Evolutionary conservation across 2,797 vertebrate species (phyloP).

Genomic region (Acipenser ruthenus): DNA sequence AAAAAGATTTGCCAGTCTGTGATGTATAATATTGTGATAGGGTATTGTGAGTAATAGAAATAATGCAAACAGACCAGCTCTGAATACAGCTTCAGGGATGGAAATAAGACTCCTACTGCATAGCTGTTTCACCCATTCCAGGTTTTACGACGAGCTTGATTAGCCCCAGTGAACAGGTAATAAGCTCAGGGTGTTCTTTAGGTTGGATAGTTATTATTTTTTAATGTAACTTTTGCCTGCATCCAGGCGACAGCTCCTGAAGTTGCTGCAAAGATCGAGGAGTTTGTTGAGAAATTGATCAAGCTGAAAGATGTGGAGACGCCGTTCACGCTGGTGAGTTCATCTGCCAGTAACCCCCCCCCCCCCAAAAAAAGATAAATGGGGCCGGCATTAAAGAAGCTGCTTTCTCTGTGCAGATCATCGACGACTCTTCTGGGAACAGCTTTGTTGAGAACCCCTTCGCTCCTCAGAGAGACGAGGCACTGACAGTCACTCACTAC

Average conservation of each 20-base stretch:
- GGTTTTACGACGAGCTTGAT: too few relatives aligned
- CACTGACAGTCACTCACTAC: constrained; percentile 66
- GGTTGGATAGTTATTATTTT: too few relatives aligned
- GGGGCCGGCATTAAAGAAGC: neutral
- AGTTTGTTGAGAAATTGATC: constrained; percentile 71
- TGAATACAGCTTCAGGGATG: too few relatives aligned
- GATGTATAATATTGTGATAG: too few relatives aligned
- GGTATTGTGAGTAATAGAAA: too few relatives aligned
- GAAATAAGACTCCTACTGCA: too few relatives aligned
- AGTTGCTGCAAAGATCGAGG: constrained; percentile 70
- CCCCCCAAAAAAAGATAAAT: neutral
- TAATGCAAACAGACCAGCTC: too few relatives aligned
- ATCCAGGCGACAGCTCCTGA: constrained; percentile 45
- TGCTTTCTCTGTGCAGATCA: constrained; percentile 44
- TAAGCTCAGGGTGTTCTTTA: too few relatives aligned
- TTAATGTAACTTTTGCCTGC: constrained; percentile 4
- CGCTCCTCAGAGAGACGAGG: constrained; percentile 71
- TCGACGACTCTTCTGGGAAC: constrained; percentile 91
- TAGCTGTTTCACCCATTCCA: too few relatives aligned
- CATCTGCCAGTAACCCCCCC: neutral
- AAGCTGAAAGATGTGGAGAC: constrained; percentile 62
- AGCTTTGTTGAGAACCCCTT: constrained; percentile 89
- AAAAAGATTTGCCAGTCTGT: too few relatives aligned
- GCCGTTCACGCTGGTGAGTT: constrained; percentile 77
- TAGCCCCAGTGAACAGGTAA: too few relatives aligned